These are phyloP conservation scores for Odontesthes bonariensis DNA, from an alignment of 2,113 vertebrate species.

Conservation along the genomic window DNA sequence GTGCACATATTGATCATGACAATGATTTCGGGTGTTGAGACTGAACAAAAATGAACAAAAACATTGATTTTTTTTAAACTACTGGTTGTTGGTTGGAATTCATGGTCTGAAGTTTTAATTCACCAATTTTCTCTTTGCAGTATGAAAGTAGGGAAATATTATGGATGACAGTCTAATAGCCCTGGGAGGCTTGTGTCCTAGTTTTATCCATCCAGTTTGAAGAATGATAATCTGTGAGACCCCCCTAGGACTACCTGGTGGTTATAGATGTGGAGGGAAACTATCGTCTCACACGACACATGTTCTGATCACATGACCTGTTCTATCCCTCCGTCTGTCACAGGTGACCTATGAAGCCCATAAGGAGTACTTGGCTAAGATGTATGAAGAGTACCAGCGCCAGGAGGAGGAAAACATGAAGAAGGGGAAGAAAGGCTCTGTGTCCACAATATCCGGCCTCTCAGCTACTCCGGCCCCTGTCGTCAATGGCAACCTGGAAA, in stretches of 20 bases:
- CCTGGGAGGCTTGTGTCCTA: slow-evolving; percentile 18
- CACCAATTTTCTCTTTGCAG: background rate
- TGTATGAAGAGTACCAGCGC: slow-evolving; percentile 99
- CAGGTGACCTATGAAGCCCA: slow-evolving; percentile 99
- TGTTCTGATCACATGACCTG: slow-evolving; percentile 30
- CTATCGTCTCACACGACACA: slow-evolving; percentile 4
- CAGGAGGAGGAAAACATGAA: slow-evolving; percentile 99
- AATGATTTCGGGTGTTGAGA: too few relatives aligned
- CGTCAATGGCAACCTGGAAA: slow-evolving; percentile 94
- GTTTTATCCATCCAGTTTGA: slow-evolving; percentile 24
- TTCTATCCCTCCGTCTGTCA: slow-evolving; percentile 29
- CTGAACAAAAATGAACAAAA: too few relatives aligned
- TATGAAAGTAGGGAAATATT: slow-evolving; percentile 3
- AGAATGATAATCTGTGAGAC: slow-evolving; percentile 28
- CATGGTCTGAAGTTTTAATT: background rate
- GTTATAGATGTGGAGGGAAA: slow-evolving; percentile 34
- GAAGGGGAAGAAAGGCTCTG: slow-evolving; percentile 97
- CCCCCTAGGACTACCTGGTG: slow-evolving; percentile 1
- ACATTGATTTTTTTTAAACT: too few relatives aligned
- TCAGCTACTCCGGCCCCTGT: slow-evolving; percentile 90
- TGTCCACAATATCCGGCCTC: slow-evolving; percentile 98
- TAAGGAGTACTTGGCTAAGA: slow-evolving; percentile 98
- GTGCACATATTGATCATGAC: background rate
- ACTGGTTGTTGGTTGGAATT: too few relatives aligned
- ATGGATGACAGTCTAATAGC: slow-evolving; percentile 37